Evolutionary conservation across 1,140 invertebrate species (phyloP), one percentile per base, ranked within the genome.

Genomic region (Hirudo medicinalis): DNA sequence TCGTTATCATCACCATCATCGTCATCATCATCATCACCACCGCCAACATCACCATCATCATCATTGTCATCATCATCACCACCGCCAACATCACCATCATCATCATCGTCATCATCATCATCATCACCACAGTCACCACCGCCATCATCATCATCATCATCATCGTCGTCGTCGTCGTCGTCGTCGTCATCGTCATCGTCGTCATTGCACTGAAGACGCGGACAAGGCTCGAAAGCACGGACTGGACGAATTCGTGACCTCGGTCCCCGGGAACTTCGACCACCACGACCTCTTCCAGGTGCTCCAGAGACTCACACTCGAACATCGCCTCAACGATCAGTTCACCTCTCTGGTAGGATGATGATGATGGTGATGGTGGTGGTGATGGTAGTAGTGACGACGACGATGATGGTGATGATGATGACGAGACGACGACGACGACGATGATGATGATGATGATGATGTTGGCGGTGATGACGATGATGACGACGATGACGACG

Each of bases 211-310:
- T 6, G 32, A 36, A 82, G 92, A 97, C 85, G 91, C 94, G 67
- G 96, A 99, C 79, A 87, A 94, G 80, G 94, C 94, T 0, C 86
- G 92, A 63, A 98, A 98, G 81, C 94, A 97, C 83, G 96, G 96
- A 43, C 94, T 99, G 91, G 96, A 99, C 80, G 95, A 99, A 81
- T 97, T 91, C 81, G 97, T 99, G 75, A 93, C 93, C 77, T 94
- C 94, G 9, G 94, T 99, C 85, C 95, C 96, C 3, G 95, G 94
- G 79, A 91, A 89, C 81, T 97, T 93, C 82, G 91, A 95, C 78
- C 96, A 99, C 80, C 90, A 93, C 70, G 86, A 87, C 70, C 82
- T 97, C 54, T 99, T 99, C 81, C 90, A 89, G 25, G 87, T 89
- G 67, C 84, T 99, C 54, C 97, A 99, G 82, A 92, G 89, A 66